Percentiles rank a stretch among this genome's conserved stretches.
Conservation (phyloP, 2,888 invertebrate species). For the Pristionchus exspectatus region DNA sequence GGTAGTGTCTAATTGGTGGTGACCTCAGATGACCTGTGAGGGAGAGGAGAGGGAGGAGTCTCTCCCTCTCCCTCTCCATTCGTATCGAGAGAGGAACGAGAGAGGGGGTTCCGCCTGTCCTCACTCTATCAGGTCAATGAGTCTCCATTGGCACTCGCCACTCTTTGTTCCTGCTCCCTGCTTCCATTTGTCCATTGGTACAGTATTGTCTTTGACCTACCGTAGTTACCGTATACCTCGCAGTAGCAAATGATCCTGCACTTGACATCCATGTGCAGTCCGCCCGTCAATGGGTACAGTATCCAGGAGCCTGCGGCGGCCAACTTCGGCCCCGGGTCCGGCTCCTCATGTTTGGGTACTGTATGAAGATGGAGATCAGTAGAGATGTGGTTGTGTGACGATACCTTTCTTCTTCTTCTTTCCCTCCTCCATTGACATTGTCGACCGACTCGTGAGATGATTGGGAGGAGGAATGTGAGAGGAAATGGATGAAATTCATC, state of each 20-base stretch:
- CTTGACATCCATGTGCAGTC: background rate
- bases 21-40: conserved; percentile 46
- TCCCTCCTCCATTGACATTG: background rate
- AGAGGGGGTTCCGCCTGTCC: conserved; percentile 12
- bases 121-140: conserved; percentile 29
- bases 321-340: background rate
- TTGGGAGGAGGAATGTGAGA: conserved; percentile 6
- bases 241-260: conserved; percentile 24
- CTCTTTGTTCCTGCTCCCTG: conserved; percentile 2
- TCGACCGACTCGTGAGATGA: conserved; percentile 32
- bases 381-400: background rate
- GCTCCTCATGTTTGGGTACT: conserved; percentile 42
- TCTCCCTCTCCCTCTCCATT: background rate
- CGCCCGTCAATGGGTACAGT: conserved; percentile 48
- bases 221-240: background rate
- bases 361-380: conserved; percentile 35
- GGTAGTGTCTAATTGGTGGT: conserved; percentile 26
- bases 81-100: background rate
- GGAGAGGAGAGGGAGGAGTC: conserved; percentile 8
- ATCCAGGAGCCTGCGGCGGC: conserved; percentile 18
- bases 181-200: background rate
- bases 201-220: background rate
- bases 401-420: conserved; percentile 45
- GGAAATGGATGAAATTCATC: background rate
- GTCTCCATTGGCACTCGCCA: background rate